Evolutionary conservation across 2,888 invertebrate species (phyloP), one percentile per base, ranked within the genome.

Genomic region (Habroteleia sp.): DNA sequence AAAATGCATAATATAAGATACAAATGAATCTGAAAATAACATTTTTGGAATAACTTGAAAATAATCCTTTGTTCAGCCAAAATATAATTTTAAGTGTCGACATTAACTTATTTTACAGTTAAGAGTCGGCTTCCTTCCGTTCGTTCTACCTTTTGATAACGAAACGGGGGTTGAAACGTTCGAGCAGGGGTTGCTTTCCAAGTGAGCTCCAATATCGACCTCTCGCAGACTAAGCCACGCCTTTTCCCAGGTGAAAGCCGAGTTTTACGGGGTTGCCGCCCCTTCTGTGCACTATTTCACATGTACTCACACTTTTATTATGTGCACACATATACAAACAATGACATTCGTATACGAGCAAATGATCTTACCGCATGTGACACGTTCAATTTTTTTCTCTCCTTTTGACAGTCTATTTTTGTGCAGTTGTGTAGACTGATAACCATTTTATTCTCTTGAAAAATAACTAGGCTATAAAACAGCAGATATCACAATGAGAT

Each of bases 181-280:
- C n/a, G 31, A 41, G 44, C 68, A 60, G 68, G 74, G 73, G 76
- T 68, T 63, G 71, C 66, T 77, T 77, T 73, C 63, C 42, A 71
- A 73, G 58, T 76, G 29, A 80, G 82, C 81, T 74, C 77, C 81
- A 81, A 80, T 84, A 84, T 85, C 84, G 84, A 84, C 84, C 84
- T 82, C 83, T 84, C 81, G 79, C 80, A 72, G 79, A 79, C 75
- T 80, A 85, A 79, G 84, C 87, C 87, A 87, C 87, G 87, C 87
- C 87, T 87, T 86, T 85, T 83, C 85, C 87, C 87, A 87, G 87
- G 87, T 87, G 87, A 85, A 83, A 72, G 65, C 73, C 46, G 52
- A 76, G 65, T 78, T 78, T 74, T 69, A 76, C 74, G 48, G 76
- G 76, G 78, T 78, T 72, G 65, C 76, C 78, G 74, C 76, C 74